Evolutionary conservation across 2,888 invertebrate species (phyloP), one percentile per base, ranked within the genome.

Genomic region (Agrotis ipsilon): DNA sequence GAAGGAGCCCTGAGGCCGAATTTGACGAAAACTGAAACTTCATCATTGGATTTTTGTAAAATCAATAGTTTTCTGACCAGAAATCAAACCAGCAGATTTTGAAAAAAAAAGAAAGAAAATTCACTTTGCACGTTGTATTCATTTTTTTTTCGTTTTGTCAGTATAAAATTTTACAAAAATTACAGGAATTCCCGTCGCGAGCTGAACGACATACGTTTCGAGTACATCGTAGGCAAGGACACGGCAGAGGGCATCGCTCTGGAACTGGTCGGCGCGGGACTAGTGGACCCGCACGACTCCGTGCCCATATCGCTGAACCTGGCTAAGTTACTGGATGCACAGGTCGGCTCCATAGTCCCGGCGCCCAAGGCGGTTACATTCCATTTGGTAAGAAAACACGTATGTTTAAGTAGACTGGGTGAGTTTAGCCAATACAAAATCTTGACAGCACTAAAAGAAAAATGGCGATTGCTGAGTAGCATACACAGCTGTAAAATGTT

Each of bases 121-220:
- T 32, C 0, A 27, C 5, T 27, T 6, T 27, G 27, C 0, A 32
- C 9, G 39, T 39, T 39, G 9, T 11, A 39, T 5, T 39, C 39
- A 7, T 39, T 39, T 39, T 39, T 39, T 39, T 39, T 39, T 39
- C 9, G 39, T 39, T 39, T 39, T 39, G 39, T 11, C 39, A 39
- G 1, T 39, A 39, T 39, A 11, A 54, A 19, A 18, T 43, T 24
- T 39, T 11, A 45, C 14, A 13, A 45, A 45, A 49, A 0, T 80
- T 82, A 3, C 91, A 98, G 98, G 87, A 99, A 99, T 96, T 97
- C 98, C 55, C 97, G 97, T 79, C 97, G 98, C 68, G 99, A 99
- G 93, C 94, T 99, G 81, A 99, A 99, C 93, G 99, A 99, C 92
- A 99, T 99, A 87, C 97, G 99, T 85, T 99, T 99, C 94, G 99